phyloP scores from a whole-genome alignment of 2,888 invertebrate genomes.

The Tipula lateralis region DNA sequence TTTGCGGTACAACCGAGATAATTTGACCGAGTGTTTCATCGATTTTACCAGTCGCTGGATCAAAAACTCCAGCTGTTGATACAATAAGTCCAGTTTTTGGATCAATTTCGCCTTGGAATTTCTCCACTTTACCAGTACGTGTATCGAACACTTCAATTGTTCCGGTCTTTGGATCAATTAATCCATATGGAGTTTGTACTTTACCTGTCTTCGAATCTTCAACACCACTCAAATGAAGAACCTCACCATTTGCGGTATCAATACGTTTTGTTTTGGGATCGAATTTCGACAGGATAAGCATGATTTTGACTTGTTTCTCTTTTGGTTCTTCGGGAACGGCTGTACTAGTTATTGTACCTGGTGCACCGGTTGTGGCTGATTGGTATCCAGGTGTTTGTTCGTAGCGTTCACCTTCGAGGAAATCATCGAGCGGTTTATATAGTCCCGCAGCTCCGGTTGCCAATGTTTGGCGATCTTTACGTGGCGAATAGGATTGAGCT shows the following conservation, averaged over 20 bases:
- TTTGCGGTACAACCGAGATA: constrained; percentile 62
- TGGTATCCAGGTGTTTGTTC: constrained; percentile 45
- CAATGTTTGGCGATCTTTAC: constrained; percentile 45
- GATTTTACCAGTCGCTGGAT: constrained; percentile 62
- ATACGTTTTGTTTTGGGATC: constrained; percentile 65
- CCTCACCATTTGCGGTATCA: constrained; percentile 60
- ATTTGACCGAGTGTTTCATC: constrained; percentile 64
- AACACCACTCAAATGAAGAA: constrained; percentile 65
- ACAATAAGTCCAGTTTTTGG: constrained; percentile 64
- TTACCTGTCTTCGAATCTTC: constrained; percentile 62
- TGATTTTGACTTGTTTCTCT: constrained; percentile 65
- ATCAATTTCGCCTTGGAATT: constrained; percentile 59
- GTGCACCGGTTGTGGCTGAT: constrained; percentile 48
- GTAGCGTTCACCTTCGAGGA: constrained; percentile 64
- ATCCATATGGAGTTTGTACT: constrained; percentile 68
- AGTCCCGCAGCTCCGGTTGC: constrained; percentile 47
- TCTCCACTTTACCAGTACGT: constrained; percentile 58
- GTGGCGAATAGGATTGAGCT: constrained; percentile 35
- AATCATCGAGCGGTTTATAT: constrained; percentile 56
- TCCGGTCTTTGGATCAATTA: constrained; percentile 63
- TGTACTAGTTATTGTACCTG: constrained; percentile 44
- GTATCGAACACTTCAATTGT: constrained; percentile 59
- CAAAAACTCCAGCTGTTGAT: constrained; percentile 58
- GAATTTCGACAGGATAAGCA: constrained; percentile 65
- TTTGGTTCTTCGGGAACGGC: constrained; percentile 47